Percentiles rank a stretch among this genome's conserved stretches.
phyloP scores from a whole-genome alignment of 1,140 invertebrate species.

The Penaeus chinensis region DNA sequence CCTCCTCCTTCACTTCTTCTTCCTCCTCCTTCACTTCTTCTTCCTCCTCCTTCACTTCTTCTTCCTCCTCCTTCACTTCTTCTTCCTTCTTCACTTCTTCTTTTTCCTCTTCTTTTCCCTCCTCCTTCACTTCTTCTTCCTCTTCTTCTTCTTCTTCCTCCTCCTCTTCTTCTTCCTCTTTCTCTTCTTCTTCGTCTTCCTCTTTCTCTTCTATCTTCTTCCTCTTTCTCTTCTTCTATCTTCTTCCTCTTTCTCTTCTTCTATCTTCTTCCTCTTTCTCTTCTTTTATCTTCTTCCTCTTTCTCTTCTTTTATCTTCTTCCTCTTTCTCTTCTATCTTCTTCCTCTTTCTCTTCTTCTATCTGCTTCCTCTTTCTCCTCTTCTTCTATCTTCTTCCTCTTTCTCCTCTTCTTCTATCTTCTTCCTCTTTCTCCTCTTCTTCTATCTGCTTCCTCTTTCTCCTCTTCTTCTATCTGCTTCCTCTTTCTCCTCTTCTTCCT shows the following conservation, averaged over 20 bases:
- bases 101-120: neutral
- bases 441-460: neutral
- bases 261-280: neutral
- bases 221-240: neutral
- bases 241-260: constrained; percentile 9
- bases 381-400: neutral
- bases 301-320: neutral
- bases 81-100: neutral
- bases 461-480: neutral
- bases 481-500: neutral
- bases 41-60: neutral
- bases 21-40: neutral
- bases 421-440: neutral
- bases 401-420: neutral
- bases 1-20: neutral
- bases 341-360: neutral
- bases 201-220: neutral
- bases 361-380: neutral
- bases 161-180: constrained; percentile 9
- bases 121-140: neutral
- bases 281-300: constrained; percentile 14
- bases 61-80: neutral
- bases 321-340: neutral
- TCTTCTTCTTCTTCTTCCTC: neutral
- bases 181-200: neutral